A percentile compares a stretch with the other conserved stretches of the same genome.
Conservation (phyloP, 2,888 invertebrate genomes). For the Meganola albula region DNA sequence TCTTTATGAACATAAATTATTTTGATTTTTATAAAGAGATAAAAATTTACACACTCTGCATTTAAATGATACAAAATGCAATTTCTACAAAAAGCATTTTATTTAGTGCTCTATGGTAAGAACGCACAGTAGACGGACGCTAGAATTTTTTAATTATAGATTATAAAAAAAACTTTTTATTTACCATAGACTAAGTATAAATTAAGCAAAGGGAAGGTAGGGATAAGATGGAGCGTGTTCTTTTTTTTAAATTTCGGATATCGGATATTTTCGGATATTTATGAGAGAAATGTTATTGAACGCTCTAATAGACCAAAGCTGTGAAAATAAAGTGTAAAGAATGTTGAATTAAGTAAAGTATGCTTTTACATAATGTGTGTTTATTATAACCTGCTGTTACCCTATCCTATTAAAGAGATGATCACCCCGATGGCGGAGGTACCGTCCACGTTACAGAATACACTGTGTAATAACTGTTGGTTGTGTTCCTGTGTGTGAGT, state of each 20-base stretch:
- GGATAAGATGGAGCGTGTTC: conserved; percentile 44
- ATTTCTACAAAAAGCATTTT: background rate
- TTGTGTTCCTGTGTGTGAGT: too few relatives aligned
- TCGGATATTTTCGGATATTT: conserved; percentile 28
- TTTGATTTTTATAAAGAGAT: too few relatives aligned
- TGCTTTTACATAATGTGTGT: conserved; percentile 45
- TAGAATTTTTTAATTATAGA: conserved; percentile 35
- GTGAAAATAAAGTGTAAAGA: conserved; percentile 66
- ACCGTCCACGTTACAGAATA: too few relatives aligned
- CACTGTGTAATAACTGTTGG: too few relatives aligned
- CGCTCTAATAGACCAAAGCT: conserved; percentile 74
- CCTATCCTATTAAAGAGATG: too few relatives aligned
- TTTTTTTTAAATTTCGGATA: conserved; percentile 26
- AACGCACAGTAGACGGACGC: conserved; percentile 37
- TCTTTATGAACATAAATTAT: too few relatives aligned
- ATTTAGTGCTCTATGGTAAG: conserved; percentile 1
- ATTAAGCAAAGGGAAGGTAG: conserved; percentile 35
- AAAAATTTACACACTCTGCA: too few relatives aligned
- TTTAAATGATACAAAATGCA: too few relatives aligned
- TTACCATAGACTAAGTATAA: conserved; percentile 45
- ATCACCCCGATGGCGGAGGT: too few relatives aligned
- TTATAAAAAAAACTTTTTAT: conserved; percentile 31
- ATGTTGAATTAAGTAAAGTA: conserved; percentile 48
- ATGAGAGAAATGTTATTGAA: conserved; percentile 37
- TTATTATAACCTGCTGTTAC: conserved; percentile 13